Base-by-base conservation (phyloP, 2,888 invertebrate species). In the Chrysomela aeneicollis region DNA sequence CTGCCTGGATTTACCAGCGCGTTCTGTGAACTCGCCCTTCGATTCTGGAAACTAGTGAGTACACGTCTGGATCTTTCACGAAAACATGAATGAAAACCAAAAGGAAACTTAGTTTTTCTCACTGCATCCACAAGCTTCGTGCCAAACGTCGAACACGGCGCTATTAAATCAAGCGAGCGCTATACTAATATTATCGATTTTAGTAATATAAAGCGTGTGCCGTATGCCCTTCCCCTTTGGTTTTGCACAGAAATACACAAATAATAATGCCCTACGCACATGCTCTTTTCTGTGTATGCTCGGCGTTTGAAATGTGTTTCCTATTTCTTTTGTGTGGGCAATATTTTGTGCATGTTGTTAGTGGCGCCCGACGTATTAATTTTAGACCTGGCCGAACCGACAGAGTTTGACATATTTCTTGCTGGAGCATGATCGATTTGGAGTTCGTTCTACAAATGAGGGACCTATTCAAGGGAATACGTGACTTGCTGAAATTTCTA, bases 181-280 rank as follows among this genome's bases (percentile, higher is more conserved):
- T 76, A 73, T 75, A 74, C 77, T 76, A 78, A 77, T 79, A 76
- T 79, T 81, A 81, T 81, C 81, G 81, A 81, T 81, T 81, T 81
- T 81, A 78, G 78, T 68, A 69, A 67, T 71, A 68, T 68, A 68
- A 68, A 66, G 70, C 68, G 71, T 67, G 62, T 67, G 68, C 72
- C 67, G 71, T 67, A 59, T 67, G 68, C 72, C 72, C 71, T 71
- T 70, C 70, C 72, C 70, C 66, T 63, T 30, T 46, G 69, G 59
- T 68, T 71, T 68, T 64, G 65, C 69, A 66, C 61, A 63, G 67
- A 69, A 69, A 68, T 66, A 66, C 62, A 68, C 60, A 67, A 67
- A 68, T 64, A 50, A 57, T 46, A 50, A 46, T 46, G 47, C 55
- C 59, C 53, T 57, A 66, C 66, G 68, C 71, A 68, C 67, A 68